Evolutionary conservation across 2,888 invertebrate genomes (phyloP).

Genomic region (Pachycephus smyrnensis): DNA sequence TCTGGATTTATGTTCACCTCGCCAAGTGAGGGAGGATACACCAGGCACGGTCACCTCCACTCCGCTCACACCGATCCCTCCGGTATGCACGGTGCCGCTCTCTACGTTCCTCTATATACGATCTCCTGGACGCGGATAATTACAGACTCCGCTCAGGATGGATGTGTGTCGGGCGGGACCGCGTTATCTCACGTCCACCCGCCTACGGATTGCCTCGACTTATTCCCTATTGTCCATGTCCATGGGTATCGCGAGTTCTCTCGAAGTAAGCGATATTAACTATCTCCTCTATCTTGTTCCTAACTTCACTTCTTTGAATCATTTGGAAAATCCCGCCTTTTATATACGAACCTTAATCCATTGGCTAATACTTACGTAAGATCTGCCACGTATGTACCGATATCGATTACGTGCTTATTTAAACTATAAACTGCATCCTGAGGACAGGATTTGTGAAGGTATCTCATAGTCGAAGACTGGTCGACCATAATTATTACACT

Average conservation of each 20-base stretch:
- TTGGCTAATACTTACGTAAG: neutral
- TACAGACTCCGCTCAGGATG: conserved; percentile 52
- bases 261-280: neutral
- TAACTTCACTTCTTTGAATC: neutral
- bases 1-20: conserved; percentile 40
- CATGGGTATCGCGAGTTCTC: neutral
- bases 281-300: neutral
- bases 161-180: conserved; percentile 55
- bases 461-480: neutral
- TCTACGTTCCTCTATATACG: conserved; percentile 18
- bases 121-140: conserved; percentile 54
- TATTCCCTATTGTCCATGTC: conserved; percentile 31
- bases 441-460: neutral
- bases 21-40: conserved; percentile 29
- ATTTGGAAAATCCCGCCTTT: neutral
- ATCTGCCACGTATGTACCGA: neutral
- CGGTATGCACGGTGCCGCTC: conserved; percentile 6
- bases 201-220: conserved; percentile 44
- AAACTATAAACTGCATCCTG: neutral
- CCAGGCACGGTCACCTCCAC: conserved; percentile 2
- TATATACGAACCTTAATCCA: neutral
- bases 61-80: neutral
- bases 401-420: neutral
- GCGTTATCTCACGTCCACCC: conserved; percentile 47
- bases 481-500: conserved; percentile 30